Base-by-base conservation (phyloP, 2,888 invertebrate species). In the Hybos culiciformis region DNA sequence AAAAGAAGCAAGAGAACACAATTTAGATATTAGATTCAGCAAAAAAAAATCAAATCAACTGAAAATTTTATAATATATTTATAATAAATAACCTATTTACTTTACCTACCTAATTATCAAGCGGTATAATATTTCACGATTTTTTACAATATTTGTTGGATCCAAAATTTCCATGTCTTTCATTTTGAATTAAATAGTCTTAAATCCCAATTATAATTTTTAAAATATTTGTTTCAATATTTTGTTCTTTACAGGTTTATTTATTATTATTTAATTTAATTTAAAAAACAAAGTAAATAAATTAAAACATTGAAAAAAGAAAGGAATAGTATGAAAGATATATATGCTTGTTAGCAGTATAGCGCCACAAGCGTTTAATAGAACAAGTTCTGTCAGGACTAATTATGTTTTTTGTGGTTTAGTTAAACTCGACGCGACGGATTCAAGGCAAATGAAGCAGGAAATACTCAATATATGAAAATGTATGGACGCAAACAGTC, bases 111-210 rank as follows among this genome's bases (percentile, higher is more conserved):
- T 92, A 56, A 94, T 90, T 51, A 94, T 91, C 56, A 94, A 74
- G 44, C 91, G 78, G 60, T 94, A 93, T 37, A 94, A 72, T 50
- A 83, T 70, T 59, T 94, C 93, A 45, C 92, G 74, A 60, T 84
- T 87, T 67, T 91, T 92, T 5, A 91, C 80, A 41, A 87, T 73
- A 62, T 87, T 87, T 59, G 75, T 78, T 0, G 77, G 72, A 58
- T 83, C 82, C 6, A 78, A 51, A 33, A 66, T 62, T 48, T 67
- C 66, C 20, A 57, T 56, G 42, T 65, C 63, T 24, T 64, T 62
- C 64, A 65, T 65, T 39, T 51, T 56, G 32, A 9, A 18, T 21
- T 39, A 14, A 11, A 21, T 18, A 19, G 21, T 37, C 21, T 9
- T 14, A 20, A 17, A 17, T 7, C 18, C 11, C 11, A 24, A 8